Conservation (phyloP, 2,888 invertebrate species). For the Pristionchus maxplancki region DNA sequence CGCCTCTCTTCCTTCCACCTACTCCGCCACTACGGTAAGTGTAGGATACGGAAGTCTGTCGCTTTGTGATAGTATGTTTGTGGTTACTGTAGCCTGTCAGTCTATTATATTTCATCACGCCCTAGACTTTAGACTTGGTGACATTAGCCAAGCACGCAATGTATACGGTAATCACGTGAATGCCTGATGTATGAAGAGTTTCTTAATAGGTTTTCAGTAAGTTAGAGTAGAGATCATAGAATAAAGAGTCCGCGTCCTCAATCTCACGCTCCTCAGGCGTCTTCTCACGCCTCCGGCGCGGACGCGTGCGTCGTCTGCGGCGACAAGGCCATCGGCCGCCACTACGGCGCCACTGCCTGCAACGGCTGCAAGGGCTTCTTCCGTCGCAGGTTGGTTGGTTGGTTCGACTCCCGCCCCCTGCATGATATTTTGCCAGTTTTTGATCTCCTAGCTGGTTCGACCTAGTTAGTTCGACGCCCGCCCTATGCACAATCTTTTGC, state of each 20-base stretch:
- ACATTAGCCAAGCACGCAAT: neutral
- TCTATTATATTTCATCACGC: neutral
- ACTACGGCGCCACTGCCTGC: constrained; percentile 65
- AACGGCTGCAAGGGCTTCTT: constrained; percentile 64
- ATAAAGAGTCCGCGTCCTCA: no score
- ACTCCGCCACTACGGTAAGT: constrained; percentile 39
- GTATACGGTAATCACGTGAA: neutral
- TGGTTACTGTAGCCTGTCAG: neutral
- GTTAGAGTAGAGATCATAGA: neutral
- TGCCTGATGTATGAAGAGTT: neutral
- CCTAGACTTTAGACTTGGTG: constrained; percentile 16
- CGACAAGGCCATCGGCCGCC: constrained; percentile 76
- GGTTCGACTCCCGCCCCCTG: neutral
- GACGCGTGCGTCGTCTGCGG: constrained; percentile 76
- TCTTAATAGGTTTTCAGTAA: neutral
- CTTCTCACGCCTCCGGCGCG: constrained; percentile 24
- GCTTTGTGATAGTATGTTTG: neutral
- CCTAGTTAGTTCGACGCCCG: no score
- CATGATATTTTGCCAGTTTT: no score
- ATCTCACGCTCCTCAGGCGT: neutral
- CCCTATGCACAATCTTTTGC: no score
- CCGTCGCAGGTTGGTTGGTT: constrained; percentile 52
- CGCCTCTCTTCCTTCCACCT: constrained; percentile 12
- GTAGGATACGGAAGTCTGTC: neutral
- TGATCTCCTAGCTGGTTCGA: no score